Percentiles rank a stretch among this genome's conserved stretches.
phyloP scores from a whole-genome alignment of 2,888 invertebrate species.

The Oxyteleia sp. region DNA sequence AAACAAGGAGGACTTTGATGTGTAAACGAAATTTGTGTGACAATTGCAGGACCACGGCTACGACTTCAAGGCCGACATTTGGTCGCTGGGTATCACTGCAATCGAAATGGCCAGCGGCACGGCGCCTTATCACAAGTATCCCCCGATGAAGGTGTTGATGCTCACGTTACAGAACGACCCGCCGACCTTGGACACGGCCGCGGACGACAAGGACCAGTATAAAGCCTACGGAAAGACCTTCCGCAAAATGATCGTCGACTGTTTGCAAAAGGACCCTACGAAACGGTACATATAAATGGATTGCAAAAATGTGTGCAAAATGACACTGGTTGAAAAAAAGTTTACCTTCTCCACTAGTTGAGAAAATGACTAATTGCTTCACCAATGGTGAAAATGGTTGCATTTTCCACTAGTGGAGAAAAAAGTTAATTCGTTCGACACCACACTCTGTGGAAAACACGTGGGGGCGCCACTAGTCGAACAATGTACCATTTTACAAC shows the following conservation, averaged over 20 bases:
- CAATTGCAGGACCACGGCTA: slow-evolving; percentile 95
- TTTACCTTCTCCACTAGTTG: too few relatives aligned
- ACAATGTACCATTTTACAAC: too few relatives aligned
- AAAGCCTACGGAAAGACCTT: slow-evolving; percentile 99
- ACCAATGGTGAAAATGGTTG: too few relatives aligned
- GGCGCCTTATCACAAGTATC: slow-evolving; percentile 99
- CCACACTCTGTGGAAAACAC: too few relatives aligned
- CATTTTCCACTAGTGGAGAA: too few relatives aligned
- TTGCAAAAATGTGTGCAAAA: too few relatives aligned
- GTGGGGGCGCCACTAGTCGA: too few relatives aligned
- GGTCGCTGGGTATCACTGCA: slow-evolving; percentile 98
- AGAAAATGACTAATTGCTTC: too few relatives aligned
- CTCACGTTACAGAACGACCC: slow-evolving; percentile 99
- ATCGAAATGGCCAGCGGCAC: slow-evolving; percentile 99
- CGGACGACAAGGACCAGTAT: slow-evolving; percentile 99
- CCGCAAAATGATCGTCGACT: slow-evolving; percentile 98
- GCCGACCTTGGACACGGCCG: slow-evolving; percentile 97
- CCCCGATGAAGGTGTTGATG: slow-evolving; percentile 99
- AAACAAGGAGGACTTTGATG: slow-evolving; percentile 11
- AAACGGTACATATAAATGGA: slow-evolving; percentile 93
- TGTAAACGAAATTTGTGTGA: slow-evolving; percentile 20
- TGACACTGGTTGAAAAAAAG: too few relatives aligned
- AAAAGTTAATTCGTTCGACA: too few relatives aligned
- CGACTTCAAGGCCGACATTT: slow-evolving; percentile 98
- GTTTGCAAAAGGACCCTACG: slow-evolving; percentile 97